Evolutionary conservation across 1,140 invertebrate genomes (phyloP), one percentile per base, ranked within the genome.

Genomic region (Lysiphlebus fabarum): DNA sequence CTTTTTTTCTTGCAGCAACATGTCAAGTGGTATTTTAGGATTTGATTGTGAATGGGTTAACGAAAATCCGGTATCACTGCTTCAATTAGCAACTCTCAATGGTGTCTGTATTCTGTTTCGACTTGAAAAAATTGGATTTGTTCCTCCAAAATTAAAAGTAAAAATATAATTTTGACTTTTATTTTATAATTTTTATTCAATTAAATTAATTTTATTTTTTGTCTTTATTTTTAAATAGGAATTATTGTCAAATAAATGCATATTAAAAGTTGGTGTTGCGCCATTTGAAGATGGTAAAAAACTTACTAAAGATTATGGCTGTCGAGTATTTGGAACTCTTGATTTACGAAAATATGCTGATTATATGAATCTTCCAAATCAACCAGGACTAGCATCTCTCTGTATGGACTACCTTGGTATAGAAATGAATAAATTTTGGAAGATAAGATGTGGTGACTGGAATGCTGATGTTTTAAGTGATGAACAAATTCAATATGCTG

Each of bases 191-290:
- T 26, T 2, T 26, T 26, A 26, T 26, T 26, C 1, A 1, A 26
- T 26, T 26, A 26, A 26, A 26, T 26, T 0, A 26, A 26, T 26
- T 26, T 26, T 26, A 0, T 4, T 1, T 62, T 5, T 49, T 53
- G 63, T 55, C 3, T 58, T 45, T 12, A 61, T 64, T 55, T 1
- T 26, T 26, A 26, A 26, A 26, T 56, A 80, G 77, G 70, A 76
- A 37, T 62, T 86, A 33, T 61, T 87, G 17, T 62, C 70, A 49
- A 81, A 81, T 70, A 74, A 73, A 58, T 73, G 69, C 45, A 78
- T 87, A 40, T 78, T 90, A 33, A 92, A 93, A 81, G 85, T 92
- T 10, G 91, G 91, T 11, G 87, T 92, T 6, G 87, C 83, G 4
- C 80, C 87, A 1, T 76, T 77, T 8, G 87, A 89, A 65, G 90